These are phyloP conservation scores for Polyploca ridens DNA, from an alignment of 2,888 invertebrate genomes.

Conservation along the genomic window DNA sequence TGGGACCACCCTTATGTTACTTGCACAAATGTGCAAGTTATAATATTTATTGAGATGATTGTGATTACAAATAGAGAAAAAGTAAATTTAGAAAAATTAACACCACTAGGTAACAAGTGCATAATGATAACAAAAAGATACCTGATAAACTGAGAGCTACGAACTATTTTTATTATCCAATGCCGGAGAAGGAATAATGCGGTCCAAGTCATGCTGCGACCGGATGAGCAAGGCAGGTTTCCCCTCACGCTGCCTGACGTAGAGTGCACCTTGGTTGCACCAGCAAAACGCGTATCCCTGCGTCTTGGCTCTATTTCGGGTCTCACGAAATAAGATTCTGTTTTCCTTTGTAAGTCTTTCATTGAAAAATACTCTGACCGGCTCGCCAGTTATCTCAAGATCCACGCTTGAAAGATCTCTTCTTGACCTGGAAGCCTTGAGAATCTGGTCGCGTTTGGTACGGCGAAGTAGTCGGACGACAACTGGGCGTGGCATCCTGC, in stretches of 20 bases:
- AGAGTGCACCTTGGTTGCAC: slow-evolving; percentile 23
- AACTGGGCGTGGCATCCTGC: slow-evolving; percentile 23
- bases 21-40: too few relatives aligned
- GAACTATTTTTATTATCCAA: not conserved
- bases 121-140: not conserved
- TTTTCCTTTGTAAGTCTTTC: slow-evolving; percentile 30
- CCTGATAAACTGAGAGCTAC: not conserved
- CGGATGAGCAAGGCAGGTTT: slow-evolving; percentile 21
- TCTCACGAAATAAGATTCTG: slow-evolving; percentile 29
- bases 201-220: slow-evolving; percentile 15
- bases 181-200: slow-evolving; percentile 19
- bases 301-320: slow-evolving; percentile 18
- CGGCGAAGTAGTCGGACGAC: slow-evolving; percentile 27
- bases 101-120: not conserved
- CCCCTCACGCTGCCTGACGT: slow-evolving; percentile 24
- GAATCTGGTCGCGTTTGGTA: slow-evolving; percentile 24
- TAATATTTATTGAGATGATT: too few relatives aligned
- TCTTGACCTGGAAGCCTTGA: slow-evolving; percentile 30
- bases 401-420: slow-evolving; percentile 24
- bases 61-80: too few relatives aligned
- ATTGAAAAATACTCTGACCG: slow-evolving; percentile 21
- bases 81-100: too few relatives aligned
- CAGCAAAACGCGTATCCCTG: slow-evolving; percentile 24
- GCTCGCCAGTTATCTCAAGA: slow-evolving; percentile 17
- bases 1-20: slow-evolving; percentile 21